These are phyloP conservation scores for Aeoliscus strigatus DNA, from an alignment of 2,797 vertebrate genomes.

Conservation along the genomic window DNA sequence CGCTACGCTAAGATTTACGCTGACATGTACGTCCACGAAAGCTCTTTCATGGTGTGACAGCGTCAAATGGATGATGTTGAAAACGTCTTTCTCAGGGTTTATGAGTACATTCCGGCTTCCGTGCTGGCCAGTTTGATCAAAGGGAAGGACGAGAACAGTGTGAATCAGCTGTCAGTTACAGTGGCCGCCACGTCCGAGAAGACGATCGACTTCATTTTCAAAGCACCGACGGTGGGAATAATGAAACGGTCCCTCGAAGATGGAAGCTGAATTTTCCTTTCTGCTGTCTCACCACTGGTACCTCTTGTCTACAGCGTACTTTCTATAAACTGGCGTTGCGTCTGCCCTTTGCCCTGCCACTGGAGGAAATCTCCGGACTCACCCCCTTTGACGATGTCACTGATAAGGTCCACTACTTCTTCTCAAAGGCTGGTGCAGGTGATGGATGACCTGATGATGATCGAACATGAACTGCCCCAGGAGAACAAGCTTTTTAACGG, in stretches of 20 bases:
- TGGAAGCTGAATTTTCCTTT: no score
- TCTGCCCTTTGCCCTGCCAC: slow-evolving; percentile 61
- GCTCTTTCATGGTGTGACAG: background rate
- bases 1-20: slow-evolving; percentile 63
- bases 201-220: slow-evolving; percentile 51
- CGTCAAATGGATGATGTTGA: slow-evolving; percentile 12
- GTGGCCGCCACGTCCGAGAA: slow-evolving; percentile 47
- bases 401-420: slow-evolving; percentile 38
- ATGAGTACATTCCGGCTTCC: slow-evolving; percentile 47
- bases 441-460: background rate
- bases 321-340: slow-evolving; percentile 50
- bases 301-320: slow-evolving; percentile 42
- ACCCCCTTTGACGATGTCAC: slow-evolving; percentile 24
- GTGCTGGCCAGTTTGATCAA: slow-evolving; percentile 52
- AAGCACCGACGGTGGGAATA: slow-evolving; percentile 43
- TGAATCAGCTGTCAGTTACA: slow-evolving; percentile 64
- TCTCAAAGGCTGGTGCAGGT: slow-evolving; percentile 52
- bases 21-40: background rate
- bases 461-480: background rate
- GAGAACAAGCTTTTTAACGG: slow-evolving; percentile 9
- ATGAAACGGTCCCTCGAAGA: background rate
- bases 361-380: slow-evolving; percentile 38
- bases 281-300: background rate
- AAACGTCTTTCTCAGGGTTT: slow-evolving; percentile 57
- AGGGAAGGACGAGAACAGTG: slow-evolving; percentile 45